Evolutionary conservation across 2,113 vertebrate species (phyloP).

Genomic region (Rostratula benghalensis): DNA sequence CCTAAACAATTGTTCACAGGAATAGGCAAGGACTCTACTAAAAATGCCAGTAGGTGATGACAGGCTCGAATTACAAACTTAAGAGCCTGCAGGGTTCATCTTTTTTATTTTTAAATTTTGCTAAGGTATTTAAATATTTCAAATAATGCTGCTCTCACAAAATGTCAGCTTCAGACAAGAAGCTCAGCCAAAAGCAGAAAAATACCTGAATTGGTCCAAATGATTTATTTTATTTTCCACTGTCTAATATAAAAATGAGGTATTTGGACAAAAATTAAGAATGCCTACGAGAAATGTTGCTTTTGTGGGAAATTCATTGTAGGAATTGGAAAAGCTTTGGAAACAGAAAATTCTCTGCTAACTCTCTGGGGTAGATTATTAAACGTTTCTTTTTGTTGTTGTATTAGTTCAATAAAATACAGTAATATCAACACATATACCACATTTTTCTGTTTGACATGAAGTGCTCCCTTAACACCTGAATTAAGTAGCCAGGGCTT

Average conservation of each 20-base stretch:
- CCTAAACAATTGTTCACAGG: neutral
- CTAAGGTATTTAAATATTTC: neutral
- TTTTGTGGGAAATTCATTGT: neutral
- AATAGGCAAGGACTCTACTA: neutral
- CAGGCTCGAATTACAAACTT: neutral
- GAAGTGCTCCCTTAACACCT: neutral
- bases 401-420: slow-evolving; percentile 2
- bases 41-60: neutral
- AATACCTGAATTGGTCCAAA: neutral
- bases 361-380: neutral
- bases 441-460: neutral
- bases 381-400: neutral
- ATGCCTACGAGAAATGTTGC: neutral
- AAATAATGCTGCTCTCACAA: neutral
- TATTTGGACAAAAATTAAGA: neutral
- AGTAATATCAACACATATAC: neutral
- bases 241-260: neutral
- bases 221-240: neutral
- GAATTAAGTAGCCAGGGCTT: neutral
- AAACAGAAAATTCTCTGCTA: neutral
- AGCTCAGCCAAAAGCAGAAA: neutral
- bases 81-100: neutral
- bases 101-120: neutral
- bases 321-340: neutral
- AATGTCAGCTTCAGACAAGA: neutral